Base-by-base conservation (phyloP, 2,797 vertebrate genomes). In the Ciconia nigra region DNA sequence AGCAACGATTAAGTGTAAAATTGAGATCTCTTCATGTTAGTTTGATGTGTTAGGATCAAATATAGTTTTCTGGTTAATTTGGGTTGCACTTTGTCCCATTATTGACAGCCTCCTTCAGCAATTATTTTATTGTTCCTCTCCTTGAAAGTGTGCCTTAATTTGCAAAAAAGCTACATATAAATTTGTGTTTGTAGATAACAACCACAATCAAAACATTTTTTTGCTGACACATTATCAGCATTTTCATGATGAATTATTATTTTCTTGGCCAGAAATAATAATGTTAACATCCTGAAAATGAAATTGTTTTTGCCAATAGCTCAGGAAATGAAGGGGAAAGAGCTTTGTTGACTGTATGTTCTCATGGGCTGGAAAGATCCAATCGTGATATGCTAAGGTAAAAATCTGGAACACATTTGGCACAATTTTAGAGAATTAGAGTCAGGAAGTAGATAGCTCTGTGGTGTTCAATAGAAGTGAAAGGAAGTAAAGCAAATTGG, bases 241-340 rank as follows among this genome's bases (percentile, higher is more conserved):
- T 91, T 94, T 92, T 88, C 74, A 76, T 91, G 69, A 86, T 66
- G 12, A 62, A 47, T 91, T 90, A 57, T 83, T 95, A 79, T 88
- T 90, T 96, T 94, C 69, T 78, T 83, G 83, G 72, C 65, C 76
- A 91, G 62, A 81, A 90, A 91, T 91, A 92, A 96, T 89, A 78
- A 88, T 41, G 37, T 81, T 91, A 78, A 91, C 87, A 72, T 94
- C 82, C 85, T 96, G 93, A 90, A 96, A 94, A 90, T 80, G 11
- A 93, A 96, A 91, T 91, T 90, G 62, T 71, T 94, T 95, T 95
- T 95, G 61, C 82, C 46, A 51, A 65, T 88, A 93, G 92, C 81
- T 93, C 85, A 91, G 96, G 94, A 95, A 96, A 93, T 94, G 28
- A 96, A 95, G n/a, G 25, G 49, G 76, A 86, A 72, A 86, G 76